Conservation (phyloP, 2,113 vertebrate genomes). For the Thymallus thymallus region DNA sequence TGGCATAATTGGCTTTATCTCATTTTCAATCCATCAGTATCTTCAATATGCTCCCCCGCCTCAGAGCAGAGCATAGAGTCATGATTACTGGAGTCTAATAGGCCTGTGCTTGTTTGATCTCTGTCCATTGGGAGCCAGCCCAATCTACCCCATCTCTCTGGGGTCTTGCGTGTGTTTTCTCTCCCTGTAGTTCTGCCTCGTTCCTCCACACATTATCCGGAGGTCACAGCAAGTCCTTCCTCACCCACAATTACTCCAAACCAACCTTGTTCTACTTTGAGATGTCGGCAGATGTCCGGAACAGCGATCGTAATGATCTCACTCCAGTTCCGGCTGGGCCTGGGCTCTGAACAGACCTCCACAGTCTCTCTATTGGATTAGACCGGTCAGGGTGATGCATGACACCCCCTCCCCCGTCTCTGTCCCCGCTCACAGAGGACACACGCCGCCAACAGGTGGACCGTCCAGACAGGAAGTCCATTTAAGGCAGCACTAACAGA, state of each 20-base stretch:
- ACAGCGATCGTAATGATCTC: constrained; percentile 17
- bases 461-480: too few relatives aligned
- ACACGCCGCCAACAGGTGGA: background rate
- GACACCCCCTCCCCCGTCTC: background rate
- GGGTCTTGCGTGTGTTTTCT: background rate
- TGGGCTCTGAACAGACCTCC: constrained; percentile 9
- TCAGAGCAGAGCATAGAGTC: background rate
- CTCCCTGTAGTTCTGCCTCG: too few relatives aligned
- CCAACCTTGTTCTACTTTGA: background rate
- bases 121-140: background rate
- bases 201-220: background rate
- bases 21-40: background rate
- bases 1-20: background rate
- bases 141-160: background rate
- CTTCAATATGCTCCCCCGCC: background rate
- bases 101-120: background rate
- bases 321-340: constrained; percentile 9
- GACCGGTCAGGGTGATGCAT: background rate
- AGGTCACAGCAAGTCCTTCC: background rate
- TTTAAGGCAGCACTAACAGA: too few relatives aligned
- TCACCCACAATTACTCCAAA: background rate
- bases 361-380: constrained; percentile 20
- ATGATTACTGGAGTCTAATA: background rate
- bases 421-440: background rate
- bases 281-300: constrained; percentile 19